Evolutionary conservation across 2,888 invertebrate genomes (phyloP).

Genomic region (Pocota personata): DNA sequence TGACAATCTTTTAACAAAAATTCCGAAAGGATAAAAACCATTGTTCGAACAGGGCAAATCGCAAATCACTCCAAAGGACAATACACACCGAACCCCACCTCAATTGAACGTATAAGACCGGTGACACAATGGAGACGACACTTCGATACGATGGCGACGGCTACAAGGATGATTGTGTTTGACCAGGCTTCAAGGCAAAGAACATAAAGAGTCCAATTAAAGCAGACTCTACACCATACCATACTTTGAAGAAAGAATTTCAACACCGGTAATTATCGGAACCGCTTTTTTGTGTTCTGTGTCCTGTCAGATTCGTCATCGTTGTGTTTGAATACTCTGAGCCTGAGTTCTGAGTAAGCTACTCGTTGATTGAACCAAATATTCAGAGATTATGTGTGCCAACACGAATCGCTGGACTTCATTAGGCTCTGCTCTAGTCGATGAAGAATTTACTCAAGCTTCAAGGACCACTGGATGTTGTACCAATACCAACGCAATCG

Average conservation of each 20-base stretch:
- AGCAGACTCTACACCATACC: neutral
- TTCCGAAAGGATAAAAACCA: conserved; percentile 58
- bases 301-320: conserved; percentile 49
- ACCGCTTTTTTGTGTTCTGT: conserved; percentile 68
- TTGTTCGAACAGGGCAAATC: conserved; percentile 55
- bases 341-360: neutral
- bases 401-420: conserved; percentile 69
- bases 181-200: conserved; percentile 32
- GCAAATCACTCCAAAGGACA: conserved; percentile 46
- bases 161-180: conserved; percentile 65
- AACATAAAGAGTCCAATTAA: conserved; percentile 63
- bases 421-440: conserved; percentile 39
- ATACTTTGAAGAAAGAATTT: conserved; percentile 20
- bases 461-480: conserved; percentile 50
- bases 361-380: conserved; percentile 69
- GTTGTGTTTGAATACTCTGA: conserved; percentile 51
- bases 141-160: neutral
- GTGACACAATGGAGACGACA: conserved; percentile 41
- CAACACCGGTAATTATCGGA: conserved; percentile 69
- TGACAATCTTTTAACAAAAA: conserved; percentile 61
- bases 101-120: conserved; percentile 12
- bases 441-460: conserved; percentile 52
- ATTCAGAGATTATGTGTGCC: conserved; percentile 70
- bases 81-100: neutral
- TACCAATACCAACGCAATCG: conserved; percentile 57